A percentile compares a stretch with the other conserved stretches of the same genome.
These are phyloP conservation scores for Tetramorium parvispinum DNA, from an alignment of 1,140 invertebrate species.

Conservation along the genomic window DNA sequence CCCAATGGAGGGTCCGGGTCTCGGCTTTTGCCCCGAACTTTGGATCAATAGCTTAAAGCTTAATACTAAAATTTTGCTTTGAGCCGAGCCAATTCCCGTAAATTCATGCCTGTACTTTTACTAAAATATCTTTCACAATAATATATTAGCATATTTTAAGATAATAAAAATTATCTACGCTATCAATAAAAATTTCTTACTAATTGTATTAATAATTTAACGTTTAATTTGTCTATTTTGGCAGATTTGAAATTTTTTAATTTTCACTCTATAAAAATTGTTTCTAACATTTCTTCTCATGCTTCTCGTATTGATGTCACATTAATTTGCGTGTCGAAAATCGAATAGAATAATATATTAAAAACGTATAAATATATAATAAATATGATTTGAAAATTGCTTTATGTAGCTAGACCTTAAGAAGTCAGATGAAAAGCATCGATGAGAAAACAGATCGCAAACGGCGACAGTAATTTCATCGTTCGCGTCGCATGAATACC, in stretches of 20 bases:
- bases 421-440: background rate
- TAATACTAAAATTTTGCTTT: slow-evolving; percentile 39
- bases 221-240: background rate
- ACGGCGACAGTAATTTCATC: slow-evolving; percentile 64
- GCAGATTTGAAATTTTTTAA: background rate
- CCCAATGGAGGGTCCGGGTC: slow-evolving; percentile 57
- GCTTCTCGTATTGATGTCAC: background rate
- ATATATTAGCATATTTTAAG: background rate
- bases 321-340: background rate
- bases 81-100: background rate
- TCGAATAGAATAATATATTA: background rate
- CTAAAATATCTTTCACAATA: background rate
- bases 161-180: background rate
- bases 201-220: background rate
- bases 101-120: background rate
- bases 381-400: background rate
- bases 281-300: background rate
- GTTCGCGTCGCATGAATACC: slow-evolving; percentile 77
- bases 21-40: slow-evolving; percentile 62
- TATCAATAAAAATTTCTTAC: background rate
- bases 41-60: slow-evolving; percentile 57
- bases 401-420: slow-evolving; percentile 5
- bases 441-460: slow-evolving; percentile 34
- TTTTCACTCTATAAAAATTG: too few relatives aligned
- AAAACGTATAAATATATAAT: background rate